phyloP scores from a whole-genome alignment of 2,888 invertebrate genomes.

The Urechis unicinctus region DNA sequence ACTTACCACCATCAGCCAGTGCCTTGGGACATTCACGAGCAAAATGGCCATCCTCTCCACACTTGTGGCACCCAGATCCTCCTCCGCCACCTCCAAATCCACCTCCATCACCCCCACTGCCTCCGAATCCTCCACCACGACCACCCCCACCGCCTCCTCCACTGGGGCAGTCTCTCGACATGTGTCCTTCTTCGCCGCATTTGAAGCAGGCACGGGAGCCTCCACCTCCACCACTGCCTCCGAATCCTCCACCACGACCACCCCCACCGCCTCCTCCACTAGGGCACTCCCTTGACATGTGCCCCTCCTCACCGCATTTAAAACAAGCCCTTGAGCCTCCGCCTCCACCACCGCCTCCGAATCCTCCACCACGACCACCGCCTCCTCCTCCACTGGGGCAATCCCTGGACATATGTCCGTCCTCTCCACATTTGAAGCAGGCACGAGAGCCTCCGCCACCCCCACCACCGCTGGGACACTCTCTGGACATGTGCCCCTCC shows the following conservation, averaged over 20 bases:
- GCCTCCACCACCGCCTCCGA: conserved; percentile 8
- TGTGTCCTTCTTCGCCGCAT: conserved; percentile 25
- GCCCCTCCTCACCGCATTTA: conserved; percentile 9
- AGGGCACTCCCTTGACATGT: conserved; percentile 10
- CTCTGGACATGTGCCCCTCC: conserved; percentile 24
- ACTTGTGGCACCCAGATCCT: conserved; percentile 27
- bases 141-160: conserved; percentile 2
- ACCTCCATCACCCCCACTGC: conserved; percentile 8
- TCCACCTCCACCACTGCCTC: conserved; percentile 17
- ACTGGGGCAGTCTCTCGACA: conserved; percentile 22
- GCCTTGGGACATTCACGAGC: conserved; percentile 22
- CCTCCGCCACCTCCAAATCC: conserved; percentile 23
- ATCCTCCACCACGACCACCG: conserved; percentile 10
- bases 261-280: conserved; percentile 11
- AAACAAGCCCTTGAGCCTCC: neutral
- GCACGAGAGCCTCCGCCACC: conserved; percentile 6
- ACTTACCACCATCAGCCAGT: neutral
- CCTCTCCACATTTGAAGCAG: conserved; percentile 21
- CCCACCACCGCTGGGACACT: conserved; percentile 18
- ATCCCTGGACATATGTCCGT: conserved; percentile 26
- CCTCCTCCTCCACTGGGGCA: conserved; percentile 17
- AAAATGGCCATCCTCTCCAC: conserved; percentile 27
- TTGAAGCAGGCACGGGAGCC: conserved; percentile 19
- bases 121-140: conserved; percentile 11
- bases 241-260: conserved; percentile 24